Evolutionary conservation across 2,797 vertebrate genomes (phyloP).

Genomic region (Scarus forsteni): DNA sequence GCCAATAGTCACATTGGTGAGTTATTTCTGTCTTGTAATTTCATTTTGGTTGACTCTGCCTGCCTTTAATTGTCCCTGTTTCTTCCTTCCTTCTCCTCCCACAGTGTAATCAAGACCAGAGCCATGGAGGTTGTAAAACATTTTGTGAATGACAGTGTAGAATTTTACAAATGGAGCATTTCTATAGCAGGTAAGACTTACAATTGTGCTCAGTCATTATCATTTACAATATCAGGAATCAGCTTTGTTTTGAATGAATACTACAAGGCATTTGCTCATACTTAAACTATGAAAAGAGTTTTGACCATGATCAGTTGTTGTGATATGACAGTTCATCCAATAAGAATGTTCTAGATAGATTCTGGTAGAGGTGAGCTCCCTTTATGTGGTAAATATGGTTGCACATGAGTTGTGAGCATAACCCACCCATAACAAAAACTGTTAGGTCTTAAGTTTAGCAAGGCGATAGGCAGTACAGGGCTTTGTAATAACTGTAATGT

Average conservation of each 20-base stretch:
- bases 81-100: conserved; percentile 15
- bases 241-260: too few species aligned
- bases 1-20: conserved; percentile 32
- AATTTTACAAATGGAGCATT: conserved; percentile 97
- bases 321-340: too few species aligned
- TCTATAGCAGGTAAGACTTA: conserved; percentile 92
- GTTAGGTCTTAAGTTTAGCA: too few species aligned
- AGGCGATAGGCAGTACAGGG: background rate
- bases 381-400: background rate
- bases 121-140: conserved; percentile 89
- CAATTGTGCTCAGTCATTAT: background rate
- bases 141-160: conserved; percentile 92
- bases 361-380: background rate
- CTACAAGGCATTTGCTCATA: too few species aligned
- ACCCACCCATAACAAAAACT: too few species aligned
- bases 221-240: too few species aligned
- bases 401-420: background rate
- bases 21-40: conserved; percentile 38
- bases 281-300: too few species aligned
- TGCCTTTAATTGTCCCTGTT: background rate
- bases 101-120: conserved; percentile 85
- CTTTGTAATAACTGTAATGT: background rate
- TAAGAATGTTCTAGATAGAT: too few species aligned
- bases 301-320: too few species aligned
- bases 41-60: conserved; percentile 32